These are phyloP conservation scores for Drosophila funebris DNA, from an alignment of 1,140 invertebrate species.

Conservation along the genomic window DNA sequence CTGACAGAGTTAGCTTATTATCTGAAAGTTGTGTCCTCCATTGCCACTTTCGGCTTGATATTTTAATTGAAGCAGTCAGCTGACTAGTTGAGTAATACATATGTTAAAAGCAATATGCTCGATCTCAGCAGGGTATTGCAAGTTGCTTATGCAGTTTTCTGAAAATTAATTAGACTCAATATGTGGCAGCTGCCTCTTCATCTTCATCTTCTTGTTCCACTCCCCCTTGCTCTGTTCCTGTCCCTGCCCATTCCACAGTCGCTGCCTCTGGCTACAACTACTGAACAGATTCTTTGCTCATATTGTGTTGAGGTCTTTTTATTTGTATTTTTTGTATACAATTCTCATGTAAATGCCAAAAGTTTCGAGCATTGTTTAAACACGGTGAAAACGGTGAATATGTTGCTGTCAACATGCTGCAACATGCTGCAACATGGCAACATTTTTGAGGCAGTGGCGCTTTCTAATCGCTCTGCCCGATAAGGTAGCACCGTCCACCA, in stretches of 20 bases:
- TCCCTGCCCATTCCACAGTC: neutral
- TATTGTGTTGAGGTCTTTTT: slow-evolving; percentile 53
- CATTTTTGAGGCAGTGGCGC: slow-evolving; percentile 46
- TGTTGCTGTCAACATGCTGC: slow-evolving; percentile 72
- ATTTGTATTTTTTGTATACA: slow-evolving; percentile 35
- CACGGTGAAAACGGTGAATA: slow-evolving; percentile 62
- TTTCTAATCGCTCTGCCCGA: slow-evolving; percentile 41
- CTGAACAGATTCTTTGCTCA: slow-evolving; percentile 61
- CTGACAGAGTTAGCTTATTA: no score
- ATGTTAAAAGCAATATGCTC: neutral
- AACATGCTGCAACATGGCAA: slow-evolving; percentile 63
- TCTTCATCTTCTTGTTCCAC: neutral
- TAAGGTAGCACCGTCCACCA: slow-evolving; percentile 33
- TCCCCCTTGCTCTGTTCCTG: neutral
- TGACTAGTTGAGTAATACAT: no score
- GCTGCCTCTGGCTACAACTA: slow-evolving; percentile 28
- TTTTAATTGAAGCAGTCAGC: neutral
- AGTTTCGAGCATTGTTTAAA: slow-evolving; percentile 63
- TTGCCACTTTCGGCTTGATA: neutral
- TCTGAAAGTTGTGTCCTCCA: no score
- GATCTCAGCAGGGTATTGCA: neutral
- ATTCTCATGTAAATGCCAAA: slow-evolving; percentile 82
- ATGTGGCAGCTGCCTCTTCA: slow-evolving; percentile 46
- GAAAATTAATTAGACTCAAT: slow-evolving; percentile 80
- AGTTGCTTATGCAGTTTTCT: slow-evolving; percentile 49